Conservation (phyloP, 1,140 invertebrate species). For the Orchesella cincta region DNA sequence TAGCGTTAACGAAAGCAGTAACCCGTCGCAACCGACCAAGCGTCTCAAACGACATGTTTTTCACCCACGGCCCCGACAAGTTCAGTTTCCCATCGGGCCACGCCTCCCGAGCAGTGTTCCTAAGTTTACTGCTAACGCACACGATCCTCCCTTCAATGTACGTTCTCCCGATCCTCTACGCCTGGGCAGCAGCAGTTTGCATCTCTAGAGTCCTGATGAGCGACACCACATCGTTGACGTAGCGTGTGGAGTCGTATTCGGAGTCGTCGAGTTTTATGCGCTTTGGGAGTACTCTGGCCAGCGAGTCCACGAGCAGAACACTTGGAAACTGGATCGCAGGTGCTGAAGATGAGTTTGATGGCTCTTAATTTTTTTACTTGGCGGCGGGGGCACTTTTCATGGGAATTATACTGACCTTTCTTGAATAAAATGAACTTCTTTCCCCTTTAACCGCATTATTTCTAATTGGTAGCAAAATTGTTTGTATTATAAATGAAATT, state of each 20-base stretch:
- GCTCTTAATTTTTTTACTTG: neutral
- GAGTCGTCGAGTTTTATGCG: conserved; percentile 71
- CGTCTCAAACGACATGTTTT: conserved; percentile 59
- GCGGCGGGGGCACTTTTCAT: too few species aligned
- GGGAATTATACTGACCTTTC: too few species aligned
- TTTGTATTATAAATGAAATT: too few species aligned
- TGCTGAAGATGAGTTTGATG: conserved; percentile 47
- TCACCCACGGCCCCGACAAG: conserved; percentile 73
- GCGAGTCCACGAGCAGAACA: conserved; percentile 48
- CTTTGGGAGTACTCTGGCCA: conserved; percentile 69
- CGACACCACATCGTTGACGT: conserved; percentile 84
- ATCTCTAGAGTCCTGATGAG: conserved; percentile 77
- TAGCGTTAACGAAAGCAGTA: conserved; percentile 79
- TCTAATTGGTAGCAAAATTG: too few species aligned
- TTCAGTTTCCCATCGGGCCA: conserved; percentile 97
- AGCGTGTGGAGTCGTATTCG: conserved; percentile 71
- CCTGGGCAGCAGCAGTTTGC: conserved; percentile 74
- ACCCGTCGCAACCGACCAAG: conserved; percentile 73
- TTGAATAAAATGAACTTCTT: too few species aligned
- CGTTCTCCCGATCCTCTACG: conserved; percentile 62
- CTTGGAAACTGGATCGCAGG: conserved; percentile 46
- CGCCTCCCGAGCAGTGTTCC: conserved; percentile 77
- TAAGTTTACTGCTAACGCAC: conserved; percentile 72
- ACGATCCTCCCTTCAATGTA: neutral
- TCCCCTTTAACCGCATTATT: too few species aligned